A percentile compares a stretch with the other conserved stretches of the same genome.
phyloP scores from a whole-genome alignment of 2,113 vertebrate species.

The Bungarus multicinctus region DNA sequence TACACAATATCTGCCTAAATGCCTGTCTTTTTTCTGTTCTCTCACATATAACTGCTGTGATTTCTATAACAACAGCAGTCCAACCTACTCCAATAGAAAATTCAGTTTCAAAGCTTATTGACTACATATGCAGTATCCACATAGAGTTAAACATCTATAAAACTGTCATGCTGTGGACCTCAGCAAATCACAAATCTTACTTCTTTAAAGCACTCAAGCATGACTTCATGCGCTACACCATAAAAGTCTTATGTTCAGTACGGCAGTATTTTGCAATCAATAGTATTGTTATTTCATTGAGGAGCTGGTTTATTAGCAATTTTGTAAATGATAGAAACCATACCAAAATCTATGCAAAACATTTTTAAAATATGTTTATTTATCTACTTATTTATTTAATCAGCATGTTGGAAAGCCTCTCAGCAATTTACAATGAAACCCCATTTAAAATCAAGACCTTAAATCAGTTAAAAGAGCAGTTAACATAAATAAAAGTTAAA shows the following conservation, averaged over 20 bases:
- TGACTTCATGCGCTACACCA: background rate
- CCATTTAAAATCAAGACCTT: background rate
- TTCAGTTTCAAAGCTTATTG: background rate
- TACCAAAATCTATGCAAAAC: background rate
- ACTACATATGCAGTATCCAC: background rate
- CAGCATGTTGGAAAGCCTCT: background rate
- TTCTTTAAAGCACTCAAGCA: background rate
- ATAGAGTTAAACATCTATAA: background rate
- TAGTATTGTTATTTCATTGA: background rate
- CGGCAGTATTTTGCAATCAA: background rate
- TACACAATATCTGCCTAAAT: background rate
- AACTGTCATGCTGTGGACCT: background rate
- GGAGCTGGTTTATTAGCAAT: background rate
- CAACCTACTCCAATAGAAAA: background rate
- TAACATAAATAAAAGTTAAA: background rate
- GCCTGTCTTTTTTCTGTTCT: background rate
- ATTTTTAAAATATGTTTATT: background rate
- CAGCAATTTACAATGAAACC: background rate
- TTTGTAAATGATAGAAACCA: background rate
- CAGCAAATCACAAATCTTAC: background rate
- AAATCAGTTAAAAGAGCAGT: background rate
- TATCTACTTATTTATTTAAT: background rate
- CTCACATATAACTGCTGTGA: background rate
- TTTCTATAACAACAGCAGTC: background rate
- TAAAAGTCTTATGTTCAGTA: background rate